phyloP scores from a whole-genome alignment of 2,888 invertebrate genomes.

The Diarsia dahlii region DNA sequence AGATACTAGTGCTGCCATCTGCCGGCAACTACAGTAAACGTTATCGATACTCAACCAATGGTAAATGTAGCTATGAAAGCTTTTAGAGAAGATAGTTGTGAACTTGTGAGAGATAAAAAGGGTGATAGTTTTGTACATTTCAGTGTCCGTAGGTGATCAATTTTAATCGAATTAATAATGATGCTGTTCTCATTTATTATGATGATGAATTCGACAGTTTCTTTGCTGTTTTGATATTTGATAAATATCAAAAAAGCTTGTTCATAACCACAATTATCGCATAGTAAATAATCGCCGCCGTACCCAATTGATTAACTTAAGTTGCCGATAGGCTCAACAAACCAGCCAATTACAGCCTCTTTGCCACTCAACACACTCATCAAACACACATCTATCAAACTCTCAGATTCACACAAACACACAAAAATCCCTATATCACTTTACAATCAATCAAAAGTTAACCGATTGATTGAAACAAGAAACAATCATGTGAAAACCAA shows the following conservation, averaged over 20 bases:
- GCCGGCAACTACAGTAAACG: not conserved
- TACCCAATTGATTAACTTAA: conserved; percentile 13
- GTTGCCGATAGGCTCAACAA: not conserved
- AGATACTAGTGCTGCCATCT: conserved; percentile 52
- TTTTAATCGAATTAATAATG: not conserved
- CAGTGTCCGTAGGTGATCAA: not conserved
- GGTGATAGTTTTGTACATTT: not conserved
- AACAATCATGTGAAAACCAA: conserved; percentile 59
- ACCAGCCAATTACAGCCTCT: conserved; percentile 31
- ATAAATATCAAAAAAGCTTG: conserved; percentile 9
- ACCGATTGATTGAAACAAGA: conserved; percentile 52
- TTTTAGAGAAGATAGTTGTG: no score
- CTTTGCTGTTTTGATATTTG: not conserved
- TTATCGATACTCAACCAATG: not conserved
- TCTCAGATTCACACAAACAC: conserved; percentile 39
- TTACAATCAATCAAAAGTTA: conserved; percentile 55
- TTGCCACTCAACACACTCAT: conserved; percentile 23
- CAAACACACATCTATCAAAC: conserved; percentile 30
- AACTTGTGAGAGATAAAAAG: not conserved
- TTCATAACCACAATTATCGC: not conserved
- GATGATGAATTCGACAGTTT: not conserved
- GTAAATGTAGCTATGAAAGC: conserved; percentile 9
- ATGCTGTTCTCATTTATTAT: not conserved
- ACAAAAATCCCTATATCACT: conserved; percentile 51
- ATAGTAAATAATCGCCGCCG: conserved; percentile 2